Conservation (phyloP, 1,140 invertebrate genomes). For the Caligus rogercresseyi region DNA sequence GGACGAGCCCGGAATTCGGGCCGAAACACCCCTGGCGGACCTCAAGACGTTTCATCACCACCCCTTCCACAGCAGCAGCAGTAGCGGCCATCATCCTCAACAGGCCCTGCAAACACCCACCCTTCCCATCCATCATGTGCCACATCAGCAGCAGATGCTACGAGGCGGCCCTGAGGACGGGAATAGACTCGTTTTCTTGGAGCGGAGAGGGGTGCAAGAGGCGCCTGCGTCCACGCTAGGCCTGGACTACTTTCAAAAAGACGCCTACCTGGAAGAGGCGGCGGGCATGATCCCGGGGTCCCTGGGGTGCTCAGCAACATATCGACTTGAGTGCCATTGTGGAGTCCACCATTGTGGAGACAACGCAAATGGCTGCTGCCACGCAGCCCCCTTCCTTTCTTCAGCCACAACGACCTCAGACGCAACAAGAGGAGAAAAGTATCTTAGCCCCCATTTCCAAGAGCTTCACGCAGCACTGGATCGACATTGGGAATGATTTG, state of each 20-base stretch:
- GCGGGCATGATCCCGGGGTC: not conserved
- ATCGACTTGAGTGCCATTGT: constrained; percentile 10
- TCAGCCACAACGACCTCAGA: not conserved
- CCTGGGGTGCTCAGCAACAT: too few species aligned
- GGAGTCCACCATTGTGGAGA: constrained; percentile 17
- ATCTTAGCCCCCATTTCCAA: not conserved
- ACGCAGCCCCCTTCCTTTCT: not conserved
- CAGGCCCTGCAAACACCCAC: too few species aligned
- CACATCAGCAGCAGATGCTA: too few species aligned
- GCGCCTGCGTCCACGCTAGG: too few species aligned
- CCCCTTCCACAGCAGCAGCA: too few species aligned
- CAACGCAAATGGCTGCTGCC: too few species aligned
- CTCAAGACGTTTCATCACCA: too few species aligned
- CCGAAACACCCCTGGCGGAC: not conserved
- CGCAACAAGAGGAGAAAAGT: not conserved
- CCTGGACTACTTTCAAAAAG: not conserved
- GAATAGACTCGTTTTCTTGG: not conserved
- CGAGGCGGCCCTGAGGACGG: too few species aligned
- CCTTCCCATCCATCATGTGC: too few species aligned
- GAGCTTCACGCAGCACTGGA: constrained; percentile 10
- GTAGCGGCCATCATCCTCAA: too few species aligned
- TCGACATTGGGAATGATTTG: not conserved
- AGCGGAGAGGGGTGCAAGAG: too few species aligned
- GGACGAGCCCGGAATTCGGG: too few species aligned
- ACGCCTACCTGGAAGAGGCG: not conserved